phyloP scores from a whole-genome alignment of 2,113 vertebrate genomes.

The Malurus elegans region DNA sequence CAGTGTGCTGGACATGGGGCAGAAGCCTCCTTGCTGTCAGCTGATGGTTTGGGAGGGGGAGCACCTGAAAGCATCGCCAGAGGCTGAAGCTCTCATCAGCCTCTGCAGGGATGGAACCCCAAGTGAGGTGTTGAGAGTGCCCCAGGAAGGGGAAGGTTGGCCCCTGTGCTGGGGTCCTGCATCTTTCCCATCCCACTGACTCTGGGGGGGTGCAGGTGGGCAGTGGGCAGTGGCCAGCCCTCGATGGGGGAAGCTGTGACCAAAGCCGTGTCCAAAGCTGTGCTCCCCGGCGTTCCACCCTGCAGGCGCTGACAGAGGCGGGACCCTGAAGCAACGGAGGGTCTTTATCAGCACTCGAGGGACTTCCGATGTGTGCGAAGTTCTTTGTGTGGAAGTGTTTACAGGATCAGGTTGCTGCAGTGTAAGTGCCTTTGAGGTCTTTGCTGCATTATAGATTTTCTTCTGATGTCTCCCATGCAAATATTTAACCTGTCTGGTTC shows the following conservation, averaged over 20 bases:
- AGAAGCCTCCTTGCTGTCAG: background rate
- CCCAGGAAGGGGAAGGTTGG: accelerated
- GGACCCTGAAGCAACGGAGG: background rate
- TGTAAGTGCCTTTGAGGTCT: conserved; percentile 35
- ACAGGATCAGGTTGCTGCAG: background rate
- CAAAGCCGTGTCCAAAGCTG: accelerated
- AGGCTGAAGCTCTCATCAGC: background rate
- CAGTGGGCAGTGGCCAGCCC: background rate
- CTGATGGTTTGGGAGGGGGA: background rate
- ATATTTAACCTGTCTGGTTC: conserved; percentile 49
- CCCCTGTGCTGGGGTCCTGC: background rate
- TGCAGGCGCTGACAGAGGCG: accelerated
- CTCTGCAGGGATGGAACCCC: background rate
- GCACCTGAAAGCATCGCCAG: background rate
- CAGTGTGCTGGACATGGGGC: background rate
- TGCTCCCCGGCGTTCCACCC: accelerated
- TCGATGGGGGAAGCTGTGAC: background rate
- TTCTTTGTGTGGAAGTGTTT: conserved; percentile 30
- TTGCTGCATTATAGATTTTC: conserved; percentile 16
- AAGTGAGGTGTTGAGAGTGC: background rate
- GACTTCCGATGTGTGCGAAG: background rate
- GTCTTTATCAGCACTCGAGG: background rate
- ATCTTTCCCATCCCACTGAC: background rate
- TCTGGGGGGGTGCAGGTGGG: background rate
- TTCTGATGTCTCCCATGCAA: conserved; percentile 43